Evolutionary conservation across 2,888 invertebrate genomes (phyloP), one percentile per base, ranked within the genome.

Genomic region (Entomobrya multifasciata): DNA sequence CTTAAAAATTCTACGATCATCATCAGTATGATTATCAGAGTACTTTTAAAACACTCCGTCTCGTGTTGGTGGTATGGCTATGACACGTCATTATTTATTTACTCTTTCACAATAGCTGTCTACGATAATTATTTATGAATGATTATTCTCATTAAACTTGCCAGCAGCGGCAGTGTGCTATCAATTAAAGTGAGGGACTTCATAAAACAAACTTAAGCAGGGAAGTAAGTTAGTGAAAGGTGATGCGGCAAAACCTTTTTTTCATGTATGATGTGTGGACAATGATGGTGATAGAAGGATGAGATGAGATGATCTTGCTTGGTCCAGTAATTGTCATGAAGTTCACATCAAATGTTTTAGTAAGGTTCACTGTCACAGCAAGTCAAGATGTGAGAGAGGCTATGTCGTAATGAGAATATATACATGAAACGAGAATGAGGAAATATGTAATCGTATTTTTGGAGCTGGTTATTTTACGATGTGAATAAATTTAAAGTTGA

Each of bases 41-140:
- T 10, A 22, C 22, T 47, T 47, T 47, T 47, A 70, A 22, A 57
- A 22, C 22, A 47, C 1, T 74, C 55, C 49, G 52, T 52, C 72
- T 74, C 52, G 22, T 25, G 0, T 25, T 70, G n/a, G 13, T 36
- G 36, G n/a, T n/a, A 36, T 36, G 36, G 8, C 8, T 4, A 70
- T 82, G 72, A 84, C 67, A 27, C 41, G 25, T 79, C 85, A 67
- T 78, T 55, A 70, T 49, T 72, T 72, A 79, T 79, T 83, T 74
- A 79, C 72, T 72, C 67, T 79, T 85, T 41, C n/a, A 25, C 20
- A 74, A 41, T 30, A 78, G 78, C 79, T 79, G 11, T 55, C 52
- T n/a, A 79, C 36, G 55, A 74, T 86, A 86, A 86, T 86, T 86
- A 80, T 80, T 41, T 65, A 86, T 80, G 76, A 86, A 55, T 86